Evolutionary conservation across 2,797 vertebrate genomes (phyloP).

Genomic region (Lophotriccus pileatus): DNA sequence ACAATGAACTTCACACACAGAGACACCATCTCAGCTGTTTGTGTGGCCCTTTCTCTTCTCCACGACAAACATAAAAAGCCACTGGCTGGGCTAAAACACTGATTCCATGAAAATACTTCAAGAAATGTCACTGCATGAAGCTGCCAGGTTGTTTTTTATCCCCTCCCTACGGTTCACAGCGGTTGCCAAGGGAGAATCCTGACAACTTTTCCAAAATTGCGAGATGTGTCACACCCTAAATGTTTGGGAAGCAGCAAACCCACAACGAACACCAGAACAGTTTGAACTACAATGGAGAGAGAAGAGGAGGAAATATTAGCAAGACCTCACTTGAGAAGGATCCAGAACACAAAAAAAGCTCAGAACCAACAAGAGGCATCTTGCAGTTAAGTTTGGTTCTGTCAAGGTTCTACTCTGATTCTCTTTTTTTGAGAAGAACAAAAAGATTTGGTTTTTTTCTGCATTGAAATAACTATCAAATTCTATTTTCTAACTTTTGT

Average conservation of each 20-base stretch:
- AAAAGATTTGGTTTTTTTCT: background rate
- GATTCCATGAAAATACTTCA: background rate
- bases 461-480: background rate
- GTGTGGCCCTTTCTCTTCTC: background rate
- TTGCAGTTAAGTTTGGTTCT: background rate
- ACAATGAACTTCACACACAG: background rate
- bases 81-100: background rate
- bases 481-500: background rate
- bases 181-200: background rate
- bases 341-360: background rate
- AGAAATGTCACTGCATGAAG: background rate
- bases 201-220: background rate
- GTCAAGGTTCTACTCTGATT: background rate
- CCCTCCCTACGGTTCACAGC: background rate
- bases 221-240: background rate
- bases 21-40: background rate
- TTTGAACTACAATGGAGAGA: background rate
- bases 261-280: background rate
- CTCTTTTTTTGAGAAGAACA: background rate
- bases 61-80: background rate
- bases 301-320: background rate
- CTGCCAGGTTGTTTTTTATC: background rate
- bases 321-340: background rate
- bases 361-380: background rate
- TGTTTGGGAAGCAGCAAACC: background rate